phyloP scores from a whole-genome alignment of 2,888 invertebrate species.

The Marasmarcha lunaedactyla region DNA sequence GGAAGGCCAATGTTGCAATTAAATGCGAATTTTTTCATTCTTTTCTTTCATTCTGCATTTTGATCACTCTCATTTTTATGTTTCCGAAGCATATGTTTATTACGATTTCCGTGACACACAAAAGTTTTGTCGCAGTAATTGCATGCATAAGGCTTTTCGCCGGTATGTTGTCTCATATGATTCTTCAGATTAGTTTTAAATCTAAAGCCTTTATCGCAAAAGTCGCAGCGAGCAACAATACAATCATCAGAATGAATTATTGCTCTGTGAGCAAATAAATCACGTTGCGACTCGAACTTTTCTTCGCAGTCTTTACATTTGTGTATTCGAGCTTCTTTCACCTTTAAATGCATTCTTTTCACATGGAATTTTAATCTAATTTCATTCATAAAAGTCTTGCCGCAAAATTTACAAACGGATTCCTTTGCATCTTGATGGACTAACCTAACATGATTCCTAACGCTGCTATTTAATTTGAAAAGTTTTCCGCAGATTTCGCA shows the following conservation, averaged over 20 bases:
- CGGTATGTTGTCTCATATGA: background rate
- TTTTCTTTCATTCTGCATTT: too few species aligned
- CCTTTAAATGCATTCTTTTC: background rate
- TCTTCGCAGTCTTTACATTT: background rate
- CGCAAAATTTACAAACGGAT: background rate
- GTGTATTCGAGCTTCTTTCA: background rate
- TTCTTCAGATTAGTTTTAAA: background rate
- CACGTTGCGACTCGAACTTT: background rate
- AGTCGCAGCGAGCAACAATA: background rate
- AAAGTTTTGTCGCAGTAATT: background rate
- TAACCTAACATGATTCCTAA: background rate
- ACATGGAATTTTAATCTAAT: background rate
- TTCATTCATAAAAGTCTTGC: background rate
- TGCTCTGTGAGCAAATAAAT: background rate
- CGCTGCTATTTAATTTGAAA: background rate
- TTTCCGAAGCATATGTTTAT: background rate
- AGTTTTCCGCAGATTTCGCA: background rate
- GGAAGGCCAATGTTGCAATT: too few species aligned
- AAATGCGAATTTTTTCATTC: too few species aligned
- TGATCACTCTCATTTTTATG: background rate
- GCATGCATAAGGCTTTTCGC: background rate
- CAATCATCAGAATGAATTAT: background rate
- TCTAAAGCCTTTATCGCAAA: background rate
- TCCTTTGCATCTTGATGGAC: background rate
- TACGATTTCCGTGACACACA: background rate